A percentile compares a stretch with the other conserved stretches of the same genome.
Evolutionary conservation across 2,797 vertebrate species (phyloP).

Genomic region (Novumbra hubbsi): DNA sequence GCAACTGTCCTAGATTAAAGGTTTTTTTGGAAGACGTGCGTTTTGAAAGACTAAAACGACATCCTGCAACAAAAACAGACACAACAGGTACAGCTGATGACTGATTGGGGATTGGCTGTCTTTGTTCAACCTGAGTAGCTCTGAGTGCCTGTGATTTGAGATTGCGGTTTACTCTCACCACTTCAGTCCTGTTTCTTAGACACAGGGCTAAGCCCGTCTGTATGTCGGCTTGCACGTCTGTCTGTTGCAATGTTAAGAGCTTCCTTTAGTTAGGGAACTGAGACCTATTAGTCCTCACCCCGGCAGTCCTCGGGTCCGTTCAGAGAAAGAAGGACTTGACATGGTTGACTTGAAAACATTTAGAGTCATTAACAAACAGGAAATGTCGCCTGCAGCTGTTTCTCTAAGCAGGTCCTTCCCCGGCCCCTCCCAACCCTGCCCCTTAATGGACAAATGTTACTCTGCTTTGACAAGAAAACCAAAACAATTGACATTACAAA

Average conservation of each 20-base stretch:
- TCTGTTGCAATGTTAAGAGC: constrained; percentile 11
- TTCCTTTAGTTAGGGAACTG: constrained; percentile 38
- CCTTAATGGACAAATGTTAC: constrained; percentile 76
- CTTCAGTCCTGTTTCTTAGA: constrained; percentile 37
- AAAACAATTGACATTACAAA: constrained; percentile 73
- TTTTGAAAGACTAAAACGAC: constrained; percentile 49
- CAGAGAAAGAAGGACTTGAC: constrained; percentile 63
- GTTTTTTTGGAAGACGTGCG: constrained; percentile 48
- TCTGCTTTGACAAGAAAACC: constrained; percentile 66
- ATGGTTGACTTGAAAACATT: constrained; percentile 81
- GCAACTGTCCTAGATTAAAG: constrained; percentile 57
- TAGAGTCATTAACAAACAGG: constrained; percentile 83
- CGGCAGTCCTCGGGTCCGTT: constrained; percentile 67
- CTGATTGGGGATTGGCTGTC: constrained; percentile 57
- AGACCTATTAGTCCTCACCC: constrained; percentile 51
- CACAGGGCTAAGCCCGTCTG: constrained; percentile 39
- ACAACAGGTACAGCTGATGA: constrained; percentile 60
- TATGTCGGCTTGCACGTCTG: constrained; percentile 2
- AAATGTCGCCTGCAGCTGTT: constrained; percentile 82
- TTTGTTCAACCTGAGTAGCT: constrained; percentile 55
- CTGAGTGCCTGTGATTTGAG: constrained; percentile 51
- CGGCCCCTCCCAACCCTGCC: constrained; percentile 32
- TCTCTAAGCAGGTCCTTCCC: constrained; percentile 54
- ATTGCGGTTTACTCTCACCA: constrained; percentile 33
- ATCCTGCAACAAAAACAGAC: constrained; percentile 55